Evolutionary conservation across 2,888 invertebrate species (phyloP).

Genomic region (Macaria notata): DNA sequence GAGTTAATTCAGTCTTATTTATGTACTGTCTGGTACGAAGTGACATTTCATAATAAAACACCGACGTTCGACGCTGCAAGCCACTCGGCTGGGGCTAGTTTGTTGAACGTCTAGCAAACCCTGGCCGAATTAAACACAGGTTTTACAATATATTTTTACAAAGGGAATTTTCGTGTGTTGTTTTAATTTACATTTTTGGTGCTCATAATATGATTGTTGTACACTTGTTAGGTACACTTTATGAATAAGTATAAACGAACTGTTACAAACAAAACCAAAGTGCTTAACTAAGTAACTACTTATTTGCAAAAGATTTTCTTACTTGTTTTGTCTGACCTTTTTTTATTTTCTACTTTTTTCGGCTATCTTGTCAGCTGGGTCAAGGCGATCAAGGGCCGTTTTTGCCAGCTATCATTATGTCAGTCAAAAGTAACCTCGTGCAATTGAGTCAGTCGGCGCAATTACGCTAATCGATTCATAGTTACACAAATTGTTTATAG

Average conservation of each 20-base stretch:
- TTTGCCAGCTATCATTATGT: conserved; percentile 2
- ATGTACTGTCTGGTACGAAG: conserved; percentile 74
- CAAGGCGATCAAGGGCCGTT: conserved; percentile 8
- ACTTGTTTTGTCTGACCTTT: no score
- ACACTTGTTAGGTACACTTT: no score
- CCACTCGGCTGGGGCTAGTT: conserved; percentile 57
- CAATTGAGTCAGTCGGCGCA: conserved; percentile 12
- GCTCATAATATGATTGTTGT: not conserved
- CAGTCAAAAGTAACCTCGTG: conserved; percentile 11
- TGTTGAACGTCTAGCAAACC: conserved; percentile 63
- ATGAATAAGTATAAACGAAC: no score
- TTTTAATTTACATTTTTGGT: not conserved
- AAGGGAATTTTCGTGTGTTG: not conserved
- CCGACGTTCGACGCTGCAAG: conserved; percentile 52
- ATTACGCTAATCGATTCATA: conserved; percentile 29
- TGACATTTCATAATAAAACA: conserved; percentile 78
- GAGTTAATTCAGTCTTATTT: conserved; percentile 78
- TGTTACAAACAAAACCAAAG: no score
- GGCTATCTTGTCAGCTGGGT: no score
- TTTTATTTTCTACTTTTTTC: no score
- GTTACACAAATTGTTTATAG: conserved; percentile 27
- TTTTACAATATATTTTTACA: conserved; percentile 19
- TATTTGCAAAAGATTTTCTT: no score
- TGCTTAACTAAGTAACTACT: no score
- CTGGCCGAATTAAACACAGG: conserved; percentile 25